Conservation (phyloP, 2,888 invertebrate species). For the Empis stercorea region DNA sequence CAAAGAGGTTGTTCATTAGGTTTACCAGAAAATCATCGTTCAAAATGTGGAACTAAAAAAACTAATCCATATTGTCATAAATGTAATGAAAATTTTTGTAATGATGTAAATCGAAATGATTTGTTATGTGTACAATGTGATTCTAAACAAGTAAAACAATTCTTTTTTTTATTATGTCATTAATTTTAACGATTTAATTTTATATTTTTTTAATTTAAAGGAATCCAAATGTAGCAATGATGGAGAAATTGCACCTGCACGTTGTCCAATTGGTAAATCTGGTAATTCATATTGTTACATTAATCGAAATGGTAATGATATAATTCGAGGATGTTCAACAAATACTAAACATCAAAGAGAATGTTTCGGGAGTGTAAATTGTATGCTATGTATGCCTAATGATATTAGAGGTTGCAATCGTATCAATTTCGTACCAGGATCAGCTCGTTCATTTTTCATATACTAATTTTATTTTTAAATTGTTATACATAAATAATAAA, state of each 20-base stretch:
- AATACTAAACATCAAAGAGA: slow-evolving; percentile 14
- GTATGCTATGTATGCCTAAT: slow-evolving; percentile 17
- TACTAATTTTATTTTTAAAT: not conserved
- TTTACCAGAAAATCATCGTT: slow-evolving; percentile 20
- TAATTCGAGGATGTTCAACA: slow-evolving; percentile 18
- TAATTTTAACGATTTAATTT: slow-evolving; percentile 8
- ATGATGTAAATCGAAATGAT: slow-evolving; percentile 23
- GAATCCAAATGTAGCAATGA: slow-evolving; percentile 17
- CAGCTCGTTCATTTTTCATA: not conserved
- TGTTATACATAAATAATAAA: too few species aligned
- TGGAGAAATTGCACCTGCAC: slow-evolving; percentile 6
- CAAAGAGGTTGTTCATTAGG: slow-evolving; percentile 28
- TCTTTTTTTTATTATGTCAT: not conserved
- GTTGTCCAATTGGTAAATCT: slow-evolving; percentile 17
- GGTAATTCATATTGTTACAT: slow-evolving; percentile 19
- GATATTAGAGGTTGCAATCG: slow-evolving; percentile 17
- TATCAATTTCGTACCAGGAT: slow-evolving; percentile 12
- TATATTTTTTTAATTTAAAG: slow-evolving; percentile 6
- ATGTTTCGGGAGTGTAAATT: slow-evolving; percentile 14
- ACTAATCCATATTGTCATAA: slow-evolving; percentile 21
- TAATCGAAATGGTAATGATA: slow-evolving; percentile 8
- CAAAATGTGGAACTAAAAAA: slow-evolving; percentile 17
- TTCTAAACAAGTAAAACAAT: slow-evolving; percentile 19
- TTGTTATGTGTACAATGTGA: slow-evolving; percentile 26
- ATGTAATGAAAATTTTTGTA: slow-evolving; percentile 27